Conservation (phyloP, 2,888 invertebrate genomes). For the Phrixothrix hirtus region DNA sequence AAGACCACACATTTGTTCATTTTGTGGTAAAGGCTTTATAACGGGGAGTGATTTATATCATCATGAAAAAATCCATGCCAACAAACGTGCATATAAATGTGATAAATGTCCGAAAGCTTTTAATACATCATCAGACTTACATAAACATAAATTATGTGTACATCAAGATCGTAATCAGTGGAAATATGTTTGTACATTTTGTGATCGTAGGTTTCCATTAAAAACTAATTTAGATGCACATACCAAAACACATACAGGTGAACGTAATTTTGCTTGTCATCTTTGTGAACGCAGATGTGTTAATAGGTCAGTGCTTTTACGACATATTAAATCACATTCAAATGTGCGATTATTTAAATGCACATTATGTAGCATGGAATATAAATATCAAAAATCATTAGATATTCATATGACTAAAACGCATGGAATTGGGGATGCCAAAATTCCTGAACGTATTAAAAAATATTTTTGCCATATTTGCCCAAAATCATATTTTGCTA, state of each 20-base stretch:
- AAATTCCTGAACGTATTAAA: constrained; percentile 59
- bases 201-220: constrained; percentile 45
- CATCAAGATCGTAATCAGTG: constrained; percentile 46
- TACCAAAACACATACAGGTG: constrained; percentile 48
- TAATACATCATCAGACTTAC: constrained; percentile 49
- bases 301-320: constrained; percentile 43
- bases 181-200: constrained; percentile 48
- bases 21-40: constrained; percentile 56
- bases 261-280: constrained; percentile 48
- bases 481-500: constrained; percentile 45
- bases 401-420: constrained; percentile 60
- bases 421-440: constrained; percentile 54
- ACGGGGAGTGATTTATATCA: constrained; percentile 50
- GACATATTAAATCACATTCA: constrained; percentile 48
- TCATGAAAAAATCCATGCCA: constrained; percentile 51
- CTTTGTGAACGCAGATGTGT: constrained; percentile 47
- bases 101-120: constrained; percentile 49
- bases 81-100: constrained; percentile 48
- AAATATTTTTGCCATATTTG: constrained; percentile 52
- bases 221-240: constrained; percentile 50
- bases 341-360: constrained; percentile 51
- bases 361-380: constrained; percentile 59
- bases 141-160: constrained; percentile 50
- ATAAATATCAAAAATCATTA: constrained; percentile 58
- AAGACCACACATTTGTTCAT: constrained; percentile 47